Percentiles rank a stretch among this genome's conserved stretches.
Evolutionary conservation across 2,888 invertebrate species (phyloP).

Genomic region (Octodonta nipae): DNA sequence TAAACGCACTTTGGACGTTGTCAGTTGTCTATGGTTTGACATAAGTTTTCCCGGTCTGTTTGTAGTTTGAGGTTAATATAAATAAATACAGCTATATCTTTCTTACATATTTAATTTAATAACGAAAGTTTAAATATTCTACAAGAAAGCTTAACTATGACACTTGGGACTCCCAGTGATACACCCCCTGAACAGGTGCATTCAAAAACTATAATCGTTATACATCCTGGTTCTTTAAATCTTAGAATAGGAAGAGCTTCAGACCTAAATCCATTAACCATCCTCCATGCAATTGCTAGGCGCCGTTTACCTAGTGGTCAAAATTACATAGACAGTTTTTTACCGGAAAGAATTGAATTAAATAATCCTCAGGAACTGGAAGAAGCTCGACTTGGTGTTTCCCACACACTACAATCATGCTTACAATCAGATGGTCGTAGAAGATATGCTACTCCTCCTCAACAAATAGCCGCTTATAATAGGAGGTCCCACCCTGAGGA

Average conservation of each 20-base stretch:
- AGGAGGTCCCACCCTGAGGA: slow-evolving; percentile 61
- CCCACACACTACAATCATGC: slow-evolving; percentile 74
- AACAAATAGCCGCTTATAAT: slow-evolving; percentile 81
- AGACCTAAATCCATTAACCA: slow-evolving; percentile 70
- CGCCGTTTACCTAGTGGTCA: slow-evolving; percentile 40
- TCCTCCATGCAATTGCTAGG: slow-evolving; percentile 76
- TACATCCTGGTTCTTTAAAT: slow-evolving; percentile 85
- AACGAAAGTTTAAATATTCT: background rate
- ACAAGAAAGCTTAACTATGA: slow-evolving; percentile 12
- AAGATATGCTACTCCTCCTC: slow-evolving; percentile 74
- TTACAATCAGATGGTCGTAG: slow-evolving; percentile 70
- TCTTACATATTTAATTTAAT: no score
- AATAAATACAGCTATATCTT: background rate
- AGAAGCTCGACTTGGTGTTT: slow-evolving; percentile 69
- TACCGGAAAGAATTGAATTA: slow-evolving; percentile 50
- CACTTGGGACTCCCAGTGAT: slow-evolving; percentile 12
- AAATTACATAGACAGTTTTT: slow-evolving; percentile 32
- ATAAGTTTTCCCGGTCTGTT: background rate
- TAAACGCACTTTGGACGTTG: background rate
- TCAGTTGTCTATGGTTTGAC: background rate
- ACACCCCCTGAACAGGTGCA: slow-evolving; percentile 42
- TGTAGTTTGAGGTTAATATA: background rate
- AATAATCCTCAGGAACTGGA: slow-evolving; percentile 66
- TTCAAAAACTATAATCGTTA: slow-evolving; percentile 75
- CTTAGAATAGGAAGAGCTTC: slow-evolving; percentile 82